A percentile compares a stretch with the other conserved stretches of the same genome.
These are phyloP conservation scores for Sarcophaga subvicina DNA, from an alignment of 2,888 invertebrate genomes.

Conservation along the genomic window DNA sequence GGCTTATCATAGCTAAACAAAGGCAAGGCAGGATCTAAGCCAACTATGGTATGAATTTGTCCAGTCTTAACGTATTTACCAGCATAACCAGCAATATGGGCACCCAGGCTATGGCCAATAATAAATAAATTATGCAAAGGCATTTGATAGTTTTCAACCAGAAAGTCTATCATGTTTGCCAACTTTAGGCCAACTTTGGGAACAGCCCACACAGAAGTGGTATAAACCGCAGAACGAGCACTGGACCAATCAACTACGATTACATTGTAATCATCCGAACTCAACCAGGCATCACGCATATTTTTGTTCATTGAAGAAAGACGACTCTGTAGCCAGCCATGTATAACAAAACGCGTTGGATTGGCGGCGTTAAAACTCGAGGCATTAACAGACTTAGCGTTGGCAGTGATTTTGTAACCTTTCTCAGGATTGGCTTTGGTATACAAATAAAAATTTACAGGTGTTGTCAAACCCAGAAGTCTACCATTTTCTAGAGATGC, in stretches of 20 bases:
- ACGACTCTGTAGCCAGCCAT: slow-evolving; percentile 84
- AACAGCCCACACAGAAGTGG: slow-evolving; percentile 82
- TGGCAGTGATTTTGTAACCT: slow-evolving; percentile 71
- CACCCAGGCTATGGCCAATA: slow-evolving; percentile 85
- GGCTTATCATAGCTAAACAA: slow-evolving; percentile 74
- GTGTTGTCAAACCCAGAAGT: slow-evolving; percentile 8
- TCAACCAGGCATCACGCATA: slow-evolving; percentile 82
- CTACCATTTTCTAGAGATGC: slow-evolving; percentile 69
- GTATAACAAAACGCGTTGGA: slow-evolving; percentile 79
- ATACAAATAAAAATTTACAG: slow-evolving; percentile 73
- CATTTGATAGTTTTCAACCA: slow-evolving; percentile 82
- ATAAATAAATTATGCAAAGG: slow-evolving; percentile 82
- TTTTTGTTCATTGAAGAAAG: slow-evolving; percentile 72
- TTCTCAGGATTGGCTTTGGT: slow-evolving; percentile 73
- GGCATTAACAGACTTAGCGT: slow-evolving; percentile 52
- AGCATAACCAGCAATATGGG: slow-evolving; percentile 84
- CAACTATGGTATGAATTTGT: slow-evolving; percentile 84
- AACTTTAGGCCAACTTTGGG: slow-evolving; percentile 75
- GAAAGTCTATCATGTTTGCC: slow-evolving; percentile 76
- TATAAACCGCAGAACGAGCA: slow-evolving; percentile 83
- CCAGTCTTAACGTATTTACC: slow-evolving; percentile 84
- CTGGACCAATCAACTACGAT: slow-evolving; percentile 85
- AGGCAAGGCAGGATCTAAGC: slow-evolving; percentile 78
- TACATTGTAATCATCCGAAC: slow-evolving; percentile 84
- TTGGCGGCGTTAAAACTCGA: slow-evolving; percentile 70